A percentile compares a stretch with the other conserved stretches of the same genome.
phyloP scores from a whole-genome alignment of 2,888 invertebrate genomes.

The Nomada fabriciana region DNA sequence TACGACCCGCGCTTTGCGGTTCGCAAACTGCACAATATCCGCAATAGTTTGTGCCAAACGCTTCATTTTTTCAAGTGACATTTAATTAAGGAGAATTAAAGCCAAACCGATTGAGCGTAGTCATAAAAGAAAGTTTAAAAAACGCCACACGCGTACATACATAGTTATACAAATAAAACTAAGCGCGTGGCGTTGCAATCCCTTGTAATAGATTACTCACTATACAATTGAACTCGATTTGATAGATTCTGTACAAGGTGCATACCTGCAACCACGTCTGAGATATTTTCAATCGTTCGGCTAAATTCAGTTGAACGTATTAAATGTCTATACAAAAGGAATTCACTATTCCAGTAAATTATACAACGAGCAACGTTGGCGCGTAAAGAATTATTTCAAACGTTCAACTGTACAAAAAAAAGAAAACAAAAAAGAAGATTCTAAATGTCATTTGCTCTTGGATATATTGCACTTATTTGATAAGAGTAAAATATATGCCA shows the following conservation, averaged over 20 bases:
- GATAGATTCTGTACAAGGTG: constrained; percentile 4
- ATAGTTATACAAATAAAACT: constrained; percentile 1
- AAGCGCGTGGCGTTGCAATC: neutral
- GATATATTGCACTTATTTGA: constrained; percentile 61
- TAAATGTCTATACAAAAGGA: neutral
- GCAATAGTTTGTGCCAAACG: constrained; percentile 32
- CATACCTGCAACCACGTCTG: neutral
- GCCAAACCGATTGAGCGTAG: constrained; percentile 35
- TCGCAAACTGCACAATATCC: constrained; percentile 10
- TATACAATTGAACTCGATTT: constrained; percentile 20
- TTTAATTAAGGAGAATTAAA: constrained; percentile 33
- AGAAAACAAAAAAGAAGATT: neutral
- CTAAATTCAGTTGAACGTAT: neutral
- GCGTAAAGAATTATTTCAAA: constrained; percentile 4
- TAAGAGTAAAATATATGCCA: constrained; percentile 29
- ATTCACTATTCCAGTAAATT: neutral
- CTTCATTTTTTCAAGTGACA: constrained; percentile 14
- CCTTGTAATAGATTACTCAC: constrained; percentile 20
- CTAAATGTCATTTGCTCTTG: constrained; percentile 1
- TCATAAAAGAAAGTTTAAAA: neutral
- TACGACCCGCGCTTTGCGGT: neutral
- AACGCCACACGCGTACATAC: neutral
- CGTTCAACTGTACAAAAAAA: neutral
- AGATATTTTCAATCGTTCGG: neutral
- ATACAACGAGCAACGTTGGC: neutral